Conservation (phyloP, 1,140 invertebrate genomes). For the Drosophila subobscura region DNA sequence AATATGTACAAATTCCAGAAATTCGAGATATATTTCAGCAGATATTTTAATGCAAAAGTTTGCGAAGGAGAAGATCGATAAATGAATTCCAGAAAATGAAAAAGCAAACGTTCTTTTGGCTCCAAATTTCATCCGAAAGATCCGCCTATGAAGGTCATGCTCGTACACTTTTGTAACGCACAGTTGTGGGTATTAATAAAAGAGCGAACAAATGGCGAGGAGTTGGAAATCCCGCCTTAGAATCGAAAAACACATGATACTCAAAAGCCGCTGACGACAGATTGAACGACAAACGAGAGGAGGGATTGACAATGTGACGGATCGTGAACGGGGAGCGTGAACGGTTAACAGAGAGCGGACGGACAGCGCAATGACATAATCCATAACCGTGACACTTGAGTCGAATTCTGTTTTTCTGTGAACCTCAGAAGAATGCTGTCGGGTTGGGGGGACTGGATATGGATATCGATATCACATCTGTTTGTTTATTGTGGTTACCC, state of each 20-base stretch:
- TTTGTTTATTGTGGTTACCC: no score
- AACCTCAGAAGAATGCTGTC: conserved; percentile 46
- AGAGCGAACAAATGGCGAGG: conserved; percentile 22
- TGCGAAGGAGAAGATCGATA: no score
- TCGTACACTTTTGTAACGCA: neutral
- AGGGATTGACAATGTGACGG: neutral
- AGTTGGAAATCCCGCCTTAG: conserved; percentile 56
- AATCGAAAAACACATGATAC: conserved; percentile 60
- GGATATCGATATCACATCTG: no score
- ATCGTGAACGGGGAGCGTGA: neutral
- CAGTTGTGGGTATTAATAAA: conserved; percentile 37
- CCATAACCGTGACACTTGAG: conserved; percentile 70
- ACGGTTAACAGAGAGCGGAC: conserved; percentile 27
- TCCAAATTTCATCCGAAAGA: no score
- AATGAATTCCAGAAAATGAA: no score
- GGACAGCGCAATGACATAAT: conserved; percentile 63
- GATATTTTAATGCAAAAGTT: neutral
- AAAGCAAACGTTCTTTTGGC: no score
- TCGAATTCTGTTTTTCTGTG: conserved; percentile 52
- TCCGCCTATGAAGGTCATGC: no score
- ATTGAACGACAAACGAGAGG: conserved; percentile 11
- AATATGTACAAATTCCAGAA: conserved; percentile 34
- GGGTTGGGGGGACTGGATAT: neutral
- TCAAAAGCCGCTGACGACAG: conserved; percentile 40
- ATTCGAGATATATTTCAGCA: conserved; percentile 15